Base-by-base conservation (phyloP, 2,888 invertebrate species). In the Xiphydria camelus region DNA sequence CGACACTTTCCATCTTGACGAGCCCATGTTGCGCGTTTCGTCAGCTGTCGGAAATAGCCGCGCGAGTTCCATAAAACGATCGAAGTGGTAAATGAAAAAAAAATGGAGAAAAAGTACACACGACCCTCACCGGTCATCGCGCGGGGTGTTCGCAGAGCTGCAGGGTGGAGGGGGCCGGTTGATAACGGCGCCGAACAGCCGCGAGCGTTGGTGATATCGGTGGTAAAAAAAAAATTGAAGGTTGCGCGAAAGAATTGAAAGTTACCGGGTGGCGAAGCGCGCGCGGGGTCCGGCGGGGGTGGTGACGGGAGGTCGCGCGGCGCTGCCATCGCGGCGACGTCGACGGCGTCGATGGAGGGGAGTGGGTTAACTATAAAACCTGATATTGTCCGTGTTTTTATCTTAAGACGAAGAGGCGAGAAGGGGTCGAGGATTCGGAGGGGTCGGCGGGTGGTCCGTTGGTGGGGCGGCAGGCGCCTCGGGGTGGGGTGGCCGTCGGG, bases 371-470 rank as follows among this genome's bases (percentile, higher is more conserved):
- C 68, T 62, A 61, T 57, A 61, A 71, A 72, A 68, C 66, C 68
- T 65, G 68, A 72, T n/a, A n/a, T 73, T 67, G 70, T 68, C 65
- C 68, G 66, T 70, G 69, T 71, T 74, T 74, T 74, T 73, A 73
- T 71, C 71, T 68, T 67, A 73, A 74, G 74, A 73, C 69, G 65
- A 51, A 56, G 49, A 52, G 51, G 51, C 35, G 46, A 49, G 53
- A 54, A 51, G 50, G 53, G 50, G 52, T 48, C 44, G 47, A 44
- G 49, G 47, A 40, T 39, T 47, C 40, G 41, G 7, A 44, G 31
- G 19, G 44, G 44, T 45, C 49, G 55, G 45, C 47, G 53, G 51
- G 40, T 53, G 41, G 38, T 49, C 45, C 46, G 40, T 26, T 43
- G 40, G 52, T 45, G 56, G 54, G 54, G 54, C 44, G 34, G 50